Base-by-base conservation (phyloP, 1,140 invertebrate species). In the Lepidotrigona ventralis region DNA sequence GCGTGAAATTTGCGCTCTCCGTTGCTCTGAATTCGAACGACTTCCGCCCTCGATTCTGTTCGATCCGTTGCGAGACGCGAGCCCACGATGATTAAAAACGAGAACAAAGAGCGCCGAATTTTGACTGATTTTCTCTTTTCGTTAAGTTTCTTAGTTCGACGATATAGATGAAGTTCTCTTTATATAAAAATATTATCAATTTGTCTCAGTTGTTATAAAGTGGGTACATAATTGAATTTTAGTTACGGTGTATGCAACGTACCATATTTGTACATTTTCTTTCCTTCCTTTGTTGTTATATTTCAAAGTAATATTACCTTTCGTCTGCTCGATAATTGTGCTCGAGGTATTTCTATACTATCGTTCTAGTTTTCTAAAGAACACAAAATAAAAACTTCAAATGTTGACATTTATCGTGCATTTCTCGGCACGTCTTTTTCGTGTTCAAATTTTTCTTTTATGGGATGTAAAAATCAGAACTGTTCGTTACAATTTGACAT, bases 21-120 rank as follows among this genome's bases (percentile, higher is more conserved):
- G 46, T 56, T 85, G 29, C 66, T n/a, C 56, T 33, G 23, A 39
- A 56, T 71, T 66, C 76, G 56, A 71, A 83, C 75, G 51, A 83
- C 85, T 85, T 85, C 69, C 72, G 23, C 79, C 79, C 26, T 46
- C 26, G 6, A 46, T 46, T 33, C 39, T 8, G 39, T 77, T 33
- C 23, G 8, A 58, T 66, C 33, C 51, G 78, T 46, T 46, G 17
- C 71, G 29, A 70, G 21, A 17, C 15, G 19, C 66, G 17, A 21
- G 19, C 19, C 19, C 2, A 33, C 11, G n/a, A 15, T 23, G 2
- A 14, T 60, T n/a, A 5, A 58, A 58, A 60, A 60, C 14, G 14
- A 23, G 1, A 4, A n/a, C 58, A 60, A 23, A 0, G 58, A 60
- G 58, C 6, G 39, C 8, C 39, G 8, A 46, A 46, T 46, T 46